A percentile compares a stretch with the other conserved stretches of the same genome.
These are phyloP conservation scores for Diglossa cyanea DNA, from an alignment of 2,797 vertebrate species.

Conservation along the genomic window DNA sequence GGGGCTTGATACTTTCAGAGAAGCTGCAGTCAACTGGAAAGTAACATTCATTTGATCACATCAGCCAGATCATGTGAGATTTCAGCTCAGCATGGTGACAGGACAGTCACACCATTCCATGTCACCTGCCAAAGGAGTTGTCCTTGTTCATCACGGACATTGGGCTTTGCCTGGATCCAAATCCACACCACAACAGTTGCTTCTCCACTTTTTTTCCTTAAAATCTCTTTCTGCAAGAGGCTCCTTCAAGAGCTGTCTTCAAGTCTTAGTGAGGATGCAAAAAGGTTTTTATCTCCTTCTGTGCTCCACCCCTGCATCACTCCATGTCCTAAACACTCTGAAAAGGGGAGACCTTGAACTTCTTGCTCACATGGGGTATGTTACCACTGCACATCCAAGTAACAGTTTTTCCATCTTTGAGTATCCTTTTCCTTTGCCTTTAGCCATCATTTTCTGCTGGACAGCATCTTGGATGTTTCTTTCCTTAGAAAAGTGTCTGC, in stretches of 20 bases:
- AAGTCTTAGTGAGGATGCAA: not conserved
- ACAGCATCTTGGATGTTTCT: not conserved
- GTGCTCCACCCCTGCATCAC: not conserved
- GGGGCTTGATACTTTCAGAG: not conserved
- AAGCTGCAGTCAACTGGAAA: not conserved
- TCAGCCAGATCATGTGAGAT: not conserved
- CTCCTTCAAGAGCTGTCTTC: not conserved
- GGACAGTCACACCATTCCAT: not conserved
- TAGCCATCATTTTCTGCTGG: not conserved
- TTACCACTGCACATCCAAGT: not conserved
- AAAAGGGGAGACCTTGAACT: not conserved
- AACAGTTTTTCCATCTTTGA: not conserved
- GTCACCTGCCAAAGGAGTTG: not conserved
- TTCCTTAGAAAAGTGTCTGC: not conserved
- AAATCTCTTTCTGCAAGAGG: not conserved
- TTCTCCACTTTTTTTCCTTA: not conserved
- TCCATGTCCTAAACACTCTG: not conserved
- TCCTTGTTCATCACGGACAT: fast-evolving
- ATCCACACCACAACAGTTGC: not conserved
- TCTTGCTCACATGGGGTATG: not conserved
- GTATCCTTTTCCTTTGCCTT: not conserved
- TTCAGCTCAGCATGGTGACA: not conserved
- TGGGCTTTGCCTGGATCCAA: not conserved
- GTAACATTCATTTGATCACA: not conserved
- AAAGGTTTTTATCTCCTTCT: not conserved